Percentiles rank a stretch among this genome's conserved stretches.
These are phyloP conservation scores for Recurvirostra avosetta DNA, from an alignment of 2,113 vertebrate genomes.

Conservation along the genomic window DNA sequence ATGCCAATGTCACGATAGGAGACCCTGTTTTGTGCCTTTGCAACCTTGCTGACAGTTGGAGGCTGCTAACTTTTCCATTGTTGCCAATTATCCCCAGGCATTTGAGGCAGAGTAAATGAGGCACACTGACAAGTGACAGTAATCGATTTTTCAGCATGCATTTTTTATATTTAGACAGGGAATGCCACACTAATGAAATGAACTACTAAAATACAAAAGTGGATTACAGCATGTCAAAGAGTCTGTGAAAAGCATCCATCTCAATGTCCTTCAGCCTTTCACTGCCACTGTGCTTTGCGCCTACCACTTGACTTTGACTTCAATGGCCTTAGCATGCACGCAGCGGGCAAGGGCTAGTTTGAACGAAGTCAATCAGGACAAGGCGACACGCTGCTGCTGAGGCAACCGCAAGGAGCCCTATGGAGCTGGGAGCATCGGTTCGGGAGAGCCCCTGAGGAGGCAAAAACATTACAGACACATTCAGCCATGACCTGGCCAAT, in stretches of 20 bases:
- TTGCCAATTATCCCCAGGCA: conserved; percentile 34
- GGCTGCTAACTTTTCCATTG: not conserved
- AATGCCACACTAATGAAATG: conserved; percentile 25
- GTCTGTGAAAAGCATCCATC: not conserved
- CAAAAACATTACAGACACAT: not conserved
- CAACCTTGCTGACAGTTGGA: not conserved
- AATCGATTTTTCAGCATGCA: conserved; percentile 37
- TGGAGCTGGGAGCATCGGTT: rapidly evolving
- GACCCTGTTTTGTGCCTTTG: not conserved
- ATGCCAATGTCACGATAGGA: not conserved
- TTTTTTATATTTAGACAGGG: conserved; percentile 45
- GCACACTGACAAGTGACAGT: conserved; percentile 39
- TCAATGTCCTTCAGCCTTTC: not conserved
- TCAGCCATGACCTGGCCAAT: not conserved
- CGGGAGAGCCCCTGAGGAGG: not conserved
- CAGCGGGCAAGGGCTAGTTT: not conserved
- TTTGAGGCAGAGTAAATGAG: conserved; percentile 38
- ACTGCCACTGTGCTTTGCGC: not conserved
- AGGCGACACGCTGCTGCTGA: rapidly evolving
- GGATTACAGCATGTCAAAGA: not conserved
- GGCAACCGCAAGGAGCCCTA: not conserved
- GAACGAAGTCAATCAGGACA: not conserved
- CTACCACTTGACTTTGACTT: not conserved
- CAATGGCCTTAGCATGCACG: not conserved
- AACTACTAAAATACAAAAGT: conserved; percentile 1